Conservation (phyloP, 2,113 vertebrate species). For the Leptodactylus fuscus region DNA sequence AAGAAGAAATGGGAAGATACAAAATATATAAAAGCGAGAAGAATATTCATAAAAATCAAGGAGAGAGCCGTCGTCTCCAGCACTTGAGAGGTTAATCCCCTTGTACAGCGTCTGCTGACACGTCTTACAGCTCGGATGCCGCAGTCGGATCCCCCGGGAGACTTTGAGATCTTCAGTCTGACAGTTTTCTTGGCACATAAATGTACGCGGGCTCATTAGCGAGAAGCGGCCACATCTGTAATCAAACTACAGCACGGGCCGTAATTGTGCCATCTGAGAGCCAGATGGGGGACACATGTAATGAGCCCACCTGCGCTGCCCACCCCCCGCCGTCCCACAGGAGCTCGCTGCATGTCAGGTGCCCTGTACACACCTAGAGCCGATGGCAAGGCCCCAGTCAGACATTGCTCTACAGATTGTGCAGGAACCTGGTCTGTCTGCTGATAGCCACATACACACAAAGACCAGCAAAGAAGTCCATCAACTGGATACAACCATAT, state of each 20-base stretch:
- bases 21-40: too few relatives aligned
- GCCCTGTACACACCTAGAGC: not conserved
- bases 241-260: conserved; percentile 13
- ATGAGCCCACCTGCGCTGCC: conserved; percentile 39
- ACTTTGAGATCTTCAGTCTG: conserved; percentile 2
- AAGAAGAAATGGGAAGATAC: too few relatives aligned
- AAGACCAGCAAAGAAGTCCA: too few relatives aligned
- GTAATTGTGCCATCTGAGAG: conserved; percentile 50
- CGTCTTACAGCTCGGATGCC: not conserved
- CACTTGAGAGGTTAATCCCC: not conserved
- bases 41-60: too few relatives aligned
- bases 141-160: not conserved
- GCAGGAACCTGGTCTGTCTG: too few relatives aligned
- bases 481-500: too few relatives aligned
- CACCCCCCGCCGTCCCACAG: not conserved
- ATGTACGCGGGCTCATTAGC: conserved; percentile 40
- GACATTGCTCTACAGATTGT: too few relatives aligned
- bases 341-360: too few relatives aligned
- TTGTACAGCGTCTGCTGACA: not conserved
- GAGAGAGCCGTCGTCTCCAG: not conserved
- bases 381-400: too few relatives aligned
- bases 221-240: conserved; percentile 39
- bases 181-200: conserved; percentile 24
- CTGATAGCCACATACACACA: too few relatives aligned
- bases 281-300: conserved; percentile 49